Base-by-base conservation (phyloP, 1,140 invertebrate genomes). In the Drosophila setifemur region DNA sequence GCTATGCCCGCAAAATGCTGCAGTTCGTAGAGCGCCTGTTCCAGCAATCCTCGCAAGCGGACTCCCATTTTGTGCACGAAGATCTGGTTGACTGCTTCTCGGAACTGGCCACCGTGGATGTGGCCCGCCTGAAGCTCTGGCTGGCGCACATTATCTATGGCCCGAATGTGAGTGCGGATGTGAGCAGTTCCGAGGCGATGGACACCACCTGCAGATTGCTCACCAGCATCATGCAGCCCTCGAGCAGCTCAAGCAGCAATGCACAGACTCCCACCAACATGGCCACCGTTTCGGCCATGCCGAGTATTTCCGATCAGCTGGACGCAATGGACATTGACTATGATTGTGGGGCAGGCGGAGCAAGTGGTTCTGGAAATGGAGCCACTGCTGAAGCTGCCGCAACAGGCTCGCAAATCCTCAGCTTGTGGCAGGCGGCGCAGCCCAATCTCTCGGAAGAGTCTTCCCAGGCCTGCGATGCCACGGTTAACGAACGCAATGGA, bases 1-100 rank as follows among this genome's bases (percentile, higher is more conserved):
- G 93, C 9, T 97, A 96, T 86, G 93, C 95, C 2, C 95, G 94
- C 9, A 93, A 94, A 72, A 94, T 98, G 21, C 90, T 97, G 12
- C 95, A 95, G 73, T 96, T 96, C 73, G 95, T 97, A 76, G 96
- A 95, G 72, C 94, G 94, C 83, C 90, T 97, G 4, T 96, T 96
- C 71, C 93, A 94, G 89, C 92, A 94, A n/a, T 92, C 94, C 87
- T 91, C 93, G 72, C 92, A 90, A 64, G 75, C 89, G 3, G 91
- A 92, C 12, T 91, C 91, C 1, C 93, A 94, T 64, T 93, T 93
- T 4, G 93, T 92, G 39, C 91, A 96, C 35, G 94, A 95, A 63
- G 93, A 93, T 33, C 88, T 96, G 3, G 95, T 95, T 58, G 91
- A 91, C 31, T 93, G 94, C 6, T 92, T 96, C 40, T 92, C 92